Evolutionary conservation across 2,888 invertebrate species (phyloP), one percentile per base, ranked within the genome.

Genomic region (Caenorhabditis drosophilae): DNA sequence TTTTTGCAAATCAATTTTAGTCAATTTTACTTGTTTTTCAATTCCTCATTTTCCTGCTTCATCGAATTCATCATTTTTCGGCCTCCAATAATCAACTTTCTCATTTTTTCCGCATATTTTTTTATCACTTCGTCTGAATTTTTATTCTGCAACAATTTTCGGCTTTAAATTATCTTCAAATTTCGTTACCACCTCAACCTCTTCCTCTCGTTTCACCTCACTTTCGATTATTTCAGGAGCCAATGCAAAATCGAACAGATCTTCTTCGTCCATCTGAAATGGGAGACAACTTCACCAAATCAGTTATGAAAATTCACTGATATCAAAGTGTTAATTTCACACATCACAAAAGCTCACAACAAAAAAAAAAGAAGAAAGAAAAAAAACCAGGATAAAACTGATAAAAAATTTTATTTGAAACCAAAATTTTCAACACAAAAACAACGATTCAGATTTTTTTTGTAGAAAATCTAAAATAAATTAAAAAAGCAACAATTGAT

Each of bases 191-290:
- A 6, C 31, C 31, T 31, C n/a, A n/a, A n/a, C 18, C 40, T 18
- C 2, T 23, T 23, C 15, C 23, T 42, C 42, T 7, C 3, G 23
- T 15, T 22, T 11, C 18, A 23, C n/a, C n/a, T 36, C 23, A 45
- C 4, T 22, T 22, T 47, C 31, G 11, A 4, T 6, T 12, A 16
- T 35, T 20, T 12, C 18, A 25, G 42, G 38, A 15, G 47, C 55
- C 38, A 63, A 20, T 2, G 51, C 64, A 20, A 58, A 12, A 15
- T 45, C 50, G 11, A 58, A 64, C 27, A 64, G 27, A 34, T 64
- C 64, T 4, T 47, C 51, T 16, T 58, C 62, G 16, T 55, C 57
- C 6, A 46, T 47, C 23, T 34, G 44, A 36, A 36, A n/a, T n/a
- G n/a, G n/a, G n/a, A n/a, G n/a, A n/a, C n/a, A n/a, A n/a, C n/a